phyloP scores from a whole-genome alignment of 2,888 invertebrate genomes.

The Carterocephalus palaemon region DNA sequence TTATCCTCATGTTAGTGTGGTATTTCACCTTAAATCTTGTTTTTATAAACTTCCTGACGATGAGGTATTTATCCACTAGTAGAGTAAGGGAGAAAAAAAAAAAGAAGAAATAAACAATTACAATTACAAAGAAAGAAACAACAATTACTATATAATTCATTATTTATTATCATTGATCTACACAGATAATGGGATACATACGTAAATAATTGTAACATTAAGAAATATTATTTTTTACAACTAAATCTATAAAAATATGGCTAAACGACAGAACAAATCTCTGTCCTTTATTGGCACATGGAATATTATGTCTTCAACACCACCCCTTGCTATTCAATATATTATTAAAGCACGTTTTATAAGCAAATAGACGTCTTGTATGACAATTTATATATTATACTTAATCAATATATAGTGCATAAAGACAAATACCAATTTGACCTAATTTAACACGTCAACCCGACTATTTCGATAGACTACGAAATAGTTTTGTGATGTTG shows the following conservation, averaged over 20 bases:
- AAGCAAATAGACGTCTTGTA: conserved; percentile 50
- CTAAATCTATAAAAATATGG: conserved; percentile 71
- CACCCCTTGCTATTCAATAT: conserved; percentile 26
- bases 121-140: conserved; percentile 33
- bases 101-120: conserved; percentile 24
- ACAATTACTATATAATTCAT: conserved; percentile 51
- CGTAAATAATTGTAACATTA: conserved; percentile 55
- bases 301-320: conserved; percentile 49
- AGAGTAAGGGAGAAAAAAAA: no score
- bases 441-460: conserved; percentile 40
- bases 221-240: conserved; percentile 62
- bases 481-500: conserved; percentile 54
- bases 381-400: conserved; percentile 71
- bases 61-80: no score
- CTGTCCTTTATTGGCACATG: conserved; percentile 68
- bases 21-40: no score
- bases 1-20: no score
- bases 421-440: conserved; percentile 42
- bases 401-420: conserved; percentile 66
- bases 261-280: conserved; percentile 62
- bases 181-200: conserved; percentile 66
- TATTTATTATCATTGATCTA: conserved; percentile 72
- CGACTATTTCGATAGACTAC: conserved; percentile 58
- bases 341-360: conserved; percentile 48
- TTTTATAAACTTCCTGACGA: no score